Conservation (phyloP, 1,140 invertebrate species). For the Drosophila lini region DNA sequence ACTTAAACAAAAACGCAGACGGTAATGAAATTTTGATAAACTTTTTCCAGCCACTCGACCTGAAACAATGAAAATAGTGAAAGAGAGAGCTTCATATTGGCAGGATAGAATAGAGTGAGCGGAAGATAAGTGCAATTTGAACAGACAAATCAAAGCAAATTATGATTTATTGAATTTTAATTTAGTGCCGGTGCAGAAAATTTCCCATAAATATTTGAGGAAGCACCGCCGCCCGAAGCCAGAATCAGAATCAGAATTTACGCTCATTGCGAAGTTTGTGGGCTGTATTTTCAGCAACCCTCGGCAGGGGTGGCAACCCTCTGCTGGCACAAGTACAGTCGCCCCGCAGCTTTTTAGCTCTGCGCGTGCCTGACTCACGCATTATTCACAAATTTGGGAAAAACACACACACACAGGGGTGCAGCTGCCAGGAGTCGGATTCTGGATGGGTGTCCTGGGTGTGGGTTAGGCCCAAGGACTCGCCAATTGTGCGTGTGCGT, state of each 20-base stretch:
- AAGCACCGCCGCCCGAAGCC: constrained; percentile 17
- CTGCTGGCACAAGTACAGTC: constrained; percentile 59
- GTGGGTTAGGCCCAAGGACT: constrained; percentile 38
- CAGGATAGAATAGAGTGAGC: not conserved
- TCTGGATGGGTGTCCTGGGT: constrained; percentile 9
- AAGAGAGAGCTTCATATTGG: constrained; percentile 7
- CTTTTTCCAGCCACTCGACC: constrained; percentile 52
- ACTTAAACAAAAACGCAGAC: constrained; percentile 80
- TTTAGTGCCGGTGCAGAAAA: constrained; percentile 67
- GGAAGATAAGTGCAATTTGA: constrained; percentile 39
- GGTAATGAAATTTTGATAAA: constrained; percentile 81
- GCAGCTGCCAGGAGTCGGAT: constrained; percentile 48
- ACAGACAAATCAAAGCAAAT: constrained; percentile 69
- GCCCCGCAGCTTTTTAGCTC: constrained; percentile 66
- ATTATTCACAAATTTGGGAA: constrained; percentile 47
- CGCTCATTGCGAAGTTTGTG: constrained; percentile 63
- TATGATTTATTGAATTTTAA: constrained; percentile 83
- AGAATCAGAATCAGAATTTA: constrained; percentile 66
- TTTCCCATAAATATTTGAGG: constrained; percentile 81
- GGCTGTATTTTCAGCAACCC: constrained; percentile 36
- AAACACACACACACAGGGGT: constrained; percentile 9
- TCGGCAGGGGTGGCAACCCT: constrained; percentile 11
- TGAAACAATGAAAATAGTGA: constrained; percentile 48
- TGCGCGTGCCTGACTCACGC: constrained; percentile 68
- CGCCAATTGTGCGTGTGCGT: constrained; percentile 67